Base-by-base conservation (phyloP, 2,113 vertebrate genomes). In the Ameiurus melas region DNA sequence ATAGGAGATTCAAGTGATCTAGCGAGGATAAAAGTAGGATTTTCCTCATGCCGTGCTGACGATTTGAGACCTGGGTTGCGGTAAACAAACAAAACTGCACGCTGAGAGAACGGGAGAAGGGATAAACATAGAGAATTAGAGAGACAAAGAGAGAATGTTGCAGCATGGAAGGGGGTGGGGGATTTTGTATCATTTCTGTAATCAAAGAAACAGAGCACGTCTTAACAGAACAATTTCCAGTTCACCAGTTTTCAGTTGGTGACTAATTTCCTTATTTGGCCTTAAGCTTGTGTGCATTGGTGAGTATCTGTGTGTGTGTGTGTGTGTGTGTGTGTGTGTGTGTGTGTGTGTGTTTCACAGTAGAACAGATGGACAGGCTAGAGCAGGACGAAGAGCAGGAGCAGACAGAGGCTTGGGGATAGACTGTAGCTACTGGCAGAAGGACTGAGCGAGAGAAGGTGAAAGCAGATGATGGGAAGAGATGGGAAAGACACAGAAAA, bases 81-180 rank as follows among this genome's bases (percentile, higher is more conserved):
- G 86, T 91, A 91, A 91, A 89, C 90, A 89, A 91, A 87, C 88
- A 89, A 82, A 89, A 82, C 85, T 57, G 86, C 90, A 85, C 20
- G 87, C 77, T 33, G 87, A 89, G 77, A 82, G 87, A 47, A 58
- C 27, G 17, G 53, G 27, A 79, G 39, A 25, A n/a, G 64, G 27
- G 66, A 71, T 55, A 58, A 73, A 43, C 16, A 82, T 39, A 73
- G 16, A 66, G 68, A 62, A 84, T 81, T 19, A 60, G 60, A 71
- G 30, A 19, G 62, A 13, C 33, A 70, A 79, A n/a, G 78, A 39
- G 14, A 51, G 27, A 27, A 13, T 58, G 62, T 27, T 82, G 64
- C 64, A 71, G 64, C 58, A 22, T 57, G 27, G 51, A 83, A 36
- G 80, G 55, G 55, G 80, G 80, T 25, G 51, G 30, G 62, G 33